Evolutionary conservation across 2,113 vertebrate species (phyloP), one percentile per base, ranked within the genome.

Genomic region (Ranitomeya variabilis): DNA sequence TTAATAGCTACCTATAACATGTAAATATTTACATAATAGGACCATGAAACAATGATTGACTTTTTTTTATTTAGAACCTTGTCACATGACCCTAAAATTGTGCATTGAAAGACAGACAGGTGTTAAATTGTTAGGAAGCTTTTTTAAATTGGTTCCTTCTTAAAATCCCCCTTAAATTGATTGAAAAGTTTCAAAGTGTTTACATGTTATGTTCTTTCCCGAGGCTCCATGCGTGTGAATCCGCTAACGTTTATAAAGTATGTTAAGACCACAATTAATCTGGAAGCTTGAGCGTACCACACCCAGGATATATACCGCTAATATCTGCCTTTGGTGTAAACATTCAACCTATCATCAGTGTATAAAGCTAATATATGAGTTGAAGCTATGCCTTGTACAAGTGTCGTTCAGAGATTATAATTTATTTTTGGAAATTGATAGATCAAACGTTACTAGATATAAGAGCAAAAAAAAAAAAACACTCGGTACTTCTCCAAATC

Each of bases 241-340:
- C n/a, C 31, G 21, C 66, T 67, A 80, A 80, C 52, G 60, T 87
- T 87, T 87, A 87, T 87, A 80, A 80, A 86, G 54, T 86, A 77
- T 60, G 84, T 62, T 86, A 86, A 86, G 26, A 76, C 54, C 15
- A 77, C 69, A 60, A 77, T 37, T 86, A 80, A 87, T 67, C 86
- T 80, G 60, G 60, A 78, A 87, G 76, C 59, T 64, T 19, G 23
- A 54, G 69, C 59, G 31, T 80, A 31, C 76, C 86, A 55, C 86
- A 80, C 76, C 86, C 86, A 87, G 86, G 86, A 80, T 80, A 69
- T 19, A 57, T 54, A 73, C 11, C 15, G 23, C 45, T 9, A 69
- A 6, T 54, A 16, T 57, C 54, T 59, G 78, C 55, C 54, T 26
- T 16, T 59, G 54, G n/a, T 80, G 78, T 59, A 60, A 59, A 80